Conservation (phyloP, 2,888 invertebrate genomes). For the Sarcophaga caerulescens region DNA sequence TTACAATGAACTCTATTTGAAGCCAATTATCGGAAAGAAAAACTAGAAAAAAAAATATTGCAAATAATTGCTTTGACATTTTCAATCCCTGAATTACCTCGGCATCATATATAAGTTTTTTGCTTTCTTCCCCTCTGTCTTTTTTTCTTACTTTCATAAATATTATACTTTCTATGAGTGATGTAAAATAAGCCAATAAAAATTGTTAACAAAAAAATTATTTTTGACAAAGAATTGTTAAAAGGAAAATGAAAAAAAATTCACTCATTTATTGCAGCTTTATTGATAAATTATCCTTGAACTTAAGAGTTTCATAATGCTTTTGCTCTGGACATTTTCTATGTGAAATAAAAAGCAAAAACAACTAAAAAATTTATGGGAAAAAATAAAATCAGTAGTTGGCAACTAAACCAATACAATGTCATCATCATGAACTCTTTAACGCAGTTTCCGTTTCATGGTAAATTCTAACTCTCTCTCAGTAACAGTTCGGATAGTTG, state of each 20-base stretch:
- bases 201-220: constrained; percentile 22
- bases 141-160: neutral
- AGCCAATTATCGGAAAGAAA: too few relatives aligned
- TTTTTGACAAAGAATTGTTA: constrained; percentile 34
- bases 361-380: neutral
- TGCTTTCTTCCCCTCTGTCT: neutral
- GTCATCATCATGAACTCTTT: constrained; percentile 46
- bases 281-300: constrained; percentile 46
- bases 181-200: constrained; percentile 37
- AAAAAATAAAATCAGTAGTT: constrained; percentile 45
- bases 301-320: constrained; percentile 23
- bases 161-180: constrained; percentile 1
- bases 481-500: neutral
- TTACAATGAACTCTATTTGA: too few relatives aligned
- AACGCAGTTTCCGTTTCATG: constrained; percentile 52
- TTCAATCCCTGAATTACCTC: neutral
- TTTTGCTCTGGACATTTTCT: neutral
- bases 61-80: constrained; percentile 14
- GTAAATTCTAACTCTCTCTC: constrained; percentile 39
- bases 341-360: constrained; percentile 11
- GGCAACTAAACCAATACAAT: constrained; percentile 60
- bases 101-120: neutral
- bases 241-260: neutral
- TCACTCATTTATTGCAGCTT: neutral
- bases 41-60: neutral